Conservation (phyloP, 1,140 invertebrate species). For the Tetramorium simillimum region DNA sequence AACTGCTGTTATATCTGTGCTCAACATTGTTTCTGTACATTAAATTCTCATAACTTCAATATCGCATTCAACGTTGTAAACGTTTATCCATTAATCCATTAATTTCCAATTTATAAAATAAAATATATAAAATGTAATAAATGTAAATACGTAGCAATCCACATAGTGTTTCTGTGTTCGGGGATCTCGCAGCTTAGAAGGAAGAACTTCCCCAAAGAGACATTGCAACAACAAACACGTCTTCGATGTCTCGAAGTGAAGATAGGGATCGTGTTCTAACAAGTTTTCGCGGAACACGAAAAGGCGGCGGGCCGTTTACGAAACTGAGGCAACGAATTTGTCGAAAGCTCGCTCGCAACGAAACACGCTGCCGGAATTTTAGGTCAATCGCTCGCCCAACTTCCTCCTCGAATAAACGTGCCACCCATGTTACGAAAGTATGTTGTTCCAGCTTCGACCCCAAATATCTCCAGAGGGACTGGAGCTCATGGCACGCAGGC, state of each 20-base stretch:
- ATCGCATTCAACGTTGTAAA: background rate
- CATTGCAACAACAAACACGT: slow-evolving; percentile 41
- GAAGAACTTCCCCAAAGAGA: slow-evolving; percentile 8
- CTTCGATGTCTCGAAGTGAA: slow-evolving; percentile 5
- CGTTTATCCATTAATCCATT: too few species aligned
- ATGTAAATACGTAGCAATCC: background rate
- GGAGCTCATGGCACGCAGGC: background rate
- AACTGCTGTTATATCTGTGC: background rate
- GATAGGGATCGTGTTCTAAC: slow-evolving; percentile 35
- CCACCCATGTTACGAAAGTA: slow-evolving; percentile 8
- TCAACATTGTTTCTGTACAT: background rate
- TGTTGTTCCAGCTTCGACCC: background rate
- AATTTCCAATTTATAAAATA: background rate
- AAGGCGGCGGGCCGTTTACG: slow-evolving; percentile 33
- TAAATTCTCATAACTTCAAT: background rate
- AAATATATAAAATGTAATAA: background rate
- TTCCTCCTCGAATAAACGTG: background rate
- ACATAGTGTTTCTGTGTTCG: background rate
- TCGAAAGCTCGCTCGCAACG: slow-evolving; percentile 44
- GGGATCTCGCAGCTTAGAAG: background rate
- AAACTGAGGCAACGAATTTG: slow-evolving; percentile 51
- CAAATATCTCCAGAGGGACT: background rate
- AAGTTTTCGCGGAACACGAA: slow-evolving; percentile 50
- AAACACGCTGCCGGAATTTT: slow-evolving; percentile 42
- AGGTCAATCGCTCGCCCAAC: slow-evolving; percentile 53